A percentile compares a stretch with the other conserved stretches of the same genome.
Evolutionary conservation across 2,797 vertebrate genomes (phyloP).

Genomic region (Acanthopagrus latus): DNA sequence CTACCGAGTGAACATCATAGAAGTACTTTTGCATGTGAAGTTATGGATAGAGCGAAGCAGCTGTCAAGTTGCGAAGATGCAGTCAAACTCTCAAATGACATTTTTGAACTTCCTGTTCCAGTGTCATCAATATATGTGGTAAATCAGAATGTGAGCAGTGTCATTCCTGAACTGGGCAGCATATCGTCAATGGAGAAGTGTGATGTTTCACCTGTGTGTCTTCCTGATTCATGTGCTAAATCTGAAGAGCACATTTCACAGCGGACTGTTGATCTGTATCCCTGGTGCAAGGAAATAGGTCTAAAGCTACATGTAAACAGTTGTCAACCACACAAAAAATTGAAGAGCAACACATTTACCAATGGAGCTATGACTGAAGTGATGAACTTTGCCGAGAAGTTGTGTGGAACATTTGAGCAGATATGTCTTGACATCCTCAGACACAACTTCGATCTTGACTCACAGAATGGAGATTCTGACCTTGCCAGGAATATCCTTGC

Average conservation of each 20-base stretch:
- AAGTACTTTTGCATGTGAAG: slow-evolving; percentile 20
- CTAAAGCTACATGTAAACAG: slow-evolving; percentile 27
- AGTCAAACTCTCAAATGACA: slow-evolving; percentile 28
- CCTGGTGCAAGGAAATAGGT: slow-evolving; percentile 41
- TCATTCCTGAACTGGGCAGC: slow-evolving; percentile 1
- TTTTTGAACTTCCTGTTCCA: slow-evolving; percentile 35
- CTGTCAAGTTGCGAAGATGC: slow-evolving; percentile 8
- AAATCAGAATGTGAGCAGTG: background rate
- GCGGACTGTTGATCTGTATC: slow-evolving; percentile 6
- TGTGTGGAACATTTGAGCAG: slow-evolving; percentile 56
- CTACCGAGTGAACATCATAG: slow-evolving; percentile 12
- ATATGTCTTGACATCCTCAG: slow-evolving; percentile 44
- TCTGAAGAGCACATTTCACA: background rate
- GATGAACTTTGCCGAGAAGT: slow-evolving; percentile 37
- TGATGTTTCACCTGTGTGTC: background rate
- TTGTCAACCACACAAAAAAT: background rate
- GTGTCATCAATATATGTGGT: background rate
- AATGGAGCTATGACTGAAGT: slow-evolving; percentile 52
- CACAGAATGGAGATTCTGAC: slow-evolving; percentile 17
- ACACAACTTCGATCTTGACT: slow-evolving; percentile 45
- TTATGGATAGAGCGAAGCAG: slow-evolving; percentile 26
- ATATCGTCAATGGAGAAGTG: background rate
- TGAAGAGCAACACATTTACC: slow-evolving; percentile 37
- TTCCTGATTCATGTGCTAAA: background rate
- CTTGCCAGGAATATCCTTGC: slow-evolving; percentile 8